These are phyloP conservation scores for Huso huso DNA, from an alignment of 2,797 vertebrate genomes.

Conservation along the genomic window DNA sequence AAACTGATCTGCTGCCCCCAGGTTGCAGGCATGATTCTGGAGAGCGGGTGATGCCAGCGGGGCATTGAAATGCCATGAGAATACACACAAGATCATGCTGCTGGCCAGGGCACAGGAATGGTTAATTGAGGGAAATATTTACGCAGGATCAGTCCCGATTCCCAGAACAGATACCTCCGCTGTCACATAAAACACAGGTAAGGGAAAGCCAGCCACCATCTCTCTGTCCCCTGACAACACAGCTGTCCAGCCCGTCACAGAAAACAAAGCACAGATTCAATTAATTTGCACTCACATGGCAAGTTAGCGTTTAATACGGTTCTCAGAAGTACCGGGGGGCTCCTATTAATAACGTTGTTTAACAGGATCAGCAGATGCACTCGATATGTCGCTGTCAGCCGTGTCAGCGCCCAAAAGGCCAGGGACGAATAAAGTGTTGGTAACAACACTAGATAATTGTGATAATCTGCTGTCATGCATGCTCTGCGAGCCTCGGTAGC, in stretches of 20 bases:
- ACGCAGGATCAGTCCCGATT: too few relatives aligned
- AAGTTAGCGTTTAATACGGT: constrained; percentile 27
- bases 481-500: constrained; percentile 38
- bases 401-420: constrained; percentile 46
- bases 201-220: too few relatives aligned
- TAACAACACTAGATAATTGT: constrained; percentile 53
- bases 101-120: too few relatives aligned
- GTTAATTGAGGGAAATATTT: too few relatives aligned
- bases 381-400: constrained; percentile 38
- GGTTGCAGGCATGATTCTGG: too few relatives aligned
- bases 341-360: constrained; percentile 47
- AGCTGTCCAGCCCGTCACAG: constrained; percentile 14
- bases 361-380: constrained; percentile 35
- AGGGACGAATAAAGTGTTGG: constrained; percentile 50
- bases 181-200: too few relatives aligned
- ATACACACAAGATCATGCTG: too few relatives aligned
- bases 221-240: neutral
- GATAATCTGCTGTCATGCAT: constrained; percentile 49
- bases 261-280: constrained; percentile 15
- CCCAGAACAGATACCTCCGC: too few relatives aligned
- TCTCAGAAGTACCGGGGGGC: constrained; percentile 29
- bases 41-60: too few relatives aligned
- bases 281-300: constrained; percentile 20
- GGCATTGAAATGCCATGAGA: too few relatives aligned
- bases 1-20: too few relatives aligned